These are phyloP conservation scores for Tryphoninae sp. DNA, from an alignment of 2,888 invertebrate species.

Conservation along the genomic window DNA sequence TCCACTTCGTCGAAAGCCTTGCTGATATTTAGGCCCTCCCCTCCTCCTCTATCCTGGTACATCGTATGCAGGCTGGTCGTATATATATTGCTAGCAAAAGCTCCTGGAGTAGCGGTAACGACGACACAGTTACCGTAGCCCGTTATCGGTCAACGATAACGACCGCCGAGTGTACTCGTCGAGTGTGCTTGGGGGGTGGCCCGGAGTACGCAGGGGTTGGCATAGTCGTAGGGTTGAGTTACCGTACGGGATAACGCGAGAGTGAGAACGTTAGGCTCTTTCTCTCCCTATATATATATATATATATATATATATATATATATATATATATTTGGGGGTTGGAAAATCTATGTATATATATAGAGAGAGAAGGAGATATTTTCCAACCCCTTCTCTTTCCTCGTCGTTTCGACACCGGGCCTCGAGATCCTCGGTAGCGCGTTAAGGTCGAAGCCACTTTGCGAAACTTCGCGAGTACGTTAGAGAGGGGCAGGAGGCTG, in stretches of 20 bases:
- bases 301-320: not conserved
- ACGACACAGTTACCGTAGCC: slow-evolving; percentile 59
- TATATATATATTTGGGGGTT: not conserved
- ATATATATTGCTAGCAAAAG: slow-evolving; percentile 34
- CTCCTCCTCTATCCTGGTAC: not conserved
- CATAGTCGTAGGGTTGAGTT: slow-evolving; percentile 51
- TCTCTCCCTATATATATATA: not conserved
- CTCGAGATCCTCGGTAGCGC: slow-evolving; percentile 51
- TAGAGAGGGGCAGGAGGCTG: slow-evolving; percentile 30
- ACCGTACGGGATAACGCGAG: slow-evolving; percentile 58
- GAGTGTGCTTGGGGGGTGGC: slow-evolving; percentile 43
- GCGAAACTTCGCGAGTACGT: slow-evolving; percentile 48
- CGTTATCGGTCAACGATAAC: slow-evolving; percentile 65
- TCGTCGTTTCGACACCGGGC: slow-evolving; percentile 56
- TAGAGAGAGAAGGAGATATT: not conserved
- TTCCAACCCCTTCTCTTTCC: not conserved
- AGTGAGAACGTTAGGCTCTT: slow-evolving; percentile 25
- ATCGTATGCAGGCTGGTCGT: slow-evolving; percentile 8
- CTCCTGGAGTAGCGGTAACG: slow-evolving; percentile 54
- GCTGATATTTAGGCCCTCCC: slow-evolving; percentile 50
- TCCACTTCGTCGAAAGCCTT: slow-evolving; percentile 46
- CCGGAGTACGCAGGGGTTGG: slow-evolving; percentile 8
- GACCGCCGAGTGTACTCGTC: slow-evolving; percentile 60
- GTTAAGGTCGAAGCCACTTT: slow-evolving; percentile 63
- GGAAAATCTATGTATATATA: not conserved